phyloP scores from a whole-genome alignment of 1,140 invertebrate species.

The Theocolax elegans region DNA sequence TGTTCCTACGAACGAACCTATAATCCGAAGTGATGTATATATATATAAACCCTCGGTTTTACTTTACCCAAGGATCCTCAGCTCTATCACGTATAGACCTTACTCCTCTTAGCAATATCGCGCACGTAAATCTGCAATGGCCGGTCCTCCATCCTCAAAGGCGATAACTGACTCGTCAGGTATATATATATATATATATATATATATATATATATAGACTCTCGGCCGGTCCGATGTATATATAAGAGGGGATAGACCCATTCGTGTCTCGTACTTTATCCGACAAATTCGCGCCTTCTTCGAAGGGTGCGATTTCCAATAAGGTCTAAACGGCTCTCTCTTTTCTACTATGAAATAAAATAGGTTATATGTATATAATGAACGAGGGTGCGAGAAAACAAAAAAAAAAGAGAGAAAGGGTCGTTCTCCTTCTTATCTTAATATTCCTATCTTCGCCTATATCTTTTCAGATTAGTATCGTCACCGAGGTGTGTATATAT shows the following conservation, averaged over 20 bases:
- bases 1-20: slow-evolving; percentile 16
- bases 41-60: neutral
- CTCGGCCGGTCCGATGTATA: too few relatives aligned
- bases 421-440: slow-evolving; percentile 2
- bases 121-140: slow-evolving; percentile 26
- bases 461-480: slow-evolving; percentile 10
- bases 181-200: neutral
- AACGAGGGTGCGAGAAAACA: neutral
- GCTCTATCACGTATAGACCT: neutral
- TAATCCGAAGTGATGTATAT: slow-evolving; percentile 14
- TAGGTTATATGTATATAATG: neutral
- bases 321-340: neutral
- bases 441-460: neutral
- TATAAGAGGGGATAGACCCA: neutral
- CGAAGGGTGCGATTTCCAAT: neutral
- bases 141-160: neutral
- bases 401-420: neutral
- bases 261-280: slow-evolving; percentile 9
- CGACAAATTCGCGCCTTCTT: slow-evolving; percentile 12
- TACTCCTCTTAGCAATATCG: slow-evolving; percentile 12
- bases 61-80: neutral
- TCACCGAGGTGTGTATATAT: too few relatives aligned
- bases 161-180: slow-evolving; percentile 10
- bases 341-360: slow-evolving; percentile 19
- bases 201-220: too few relatives aligned